Conservation (phyloP, 2,888 invertebrate genomes). For the Oscheius sp. region DNA sequence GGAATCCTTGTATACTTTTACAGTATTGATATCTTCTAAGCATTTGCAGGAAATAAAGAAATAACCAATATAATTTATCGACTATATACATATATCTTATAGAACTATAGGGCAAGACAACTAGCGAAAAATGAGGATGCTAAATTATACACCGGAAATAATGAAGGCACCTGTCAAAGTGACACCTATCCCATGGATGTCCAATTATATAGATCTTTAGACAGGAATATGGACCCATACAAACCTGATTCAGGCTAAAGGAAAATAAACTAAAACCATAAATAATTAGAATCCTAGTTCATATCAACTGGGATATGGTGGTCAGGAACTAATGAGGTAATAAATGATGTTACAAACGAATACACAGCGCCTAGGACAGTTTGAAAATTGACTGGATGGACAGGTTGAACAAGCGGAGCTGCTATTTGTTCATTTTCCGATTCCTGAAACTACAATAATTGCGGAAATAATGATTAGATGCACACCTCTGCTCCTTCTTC, state of each 20-base stretch:
- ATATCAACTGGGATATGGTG: slow-evolving; percentile 76
- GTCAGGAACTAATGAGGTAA: slow-evolving; percentile 92
- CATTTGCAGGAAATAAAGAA: neutral
- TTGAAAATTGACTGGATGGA: slow-evolving; percentile 80
- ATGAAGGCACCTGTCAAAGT: slow-evolving; percentile 10
- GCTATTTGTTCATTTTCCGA: neutral
- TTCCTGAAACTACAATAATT: slow-evolving; percentile 3
- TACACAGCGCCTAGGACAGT: slow-evolving; percentile 80
- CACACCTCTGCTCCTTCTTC: neutral
- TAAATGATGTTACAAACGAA: slow-evolving; percentile 92
- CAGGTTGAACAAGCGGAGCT: neutral
- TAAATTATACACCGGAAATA: slow-evolving; percentile 14
- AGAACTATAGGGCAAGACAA: slow-evolving; percentile 1
- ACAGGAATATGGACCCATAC: neutral
- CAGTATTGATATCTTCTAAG: too few relatives aligned
- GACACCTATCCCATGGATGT: too few relatives aligned
- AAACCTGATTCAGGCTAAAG: neutral
- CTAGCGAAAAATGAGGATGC: slow-evolving; percentile 5
- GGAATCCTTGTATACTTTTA: too few relatives aligned
- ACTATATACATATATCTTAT: slow-evolving; percentile 1
- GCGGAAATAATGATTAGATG: too few relatives aligned
- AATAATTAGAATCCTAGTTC: slow-evolving; percentile 45
- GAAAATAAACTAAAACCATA: too few relatives aligned
- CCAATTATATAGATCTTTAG: too few relatives aligned
- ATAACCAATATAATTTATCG: neutral